These are phyloP conservation scores for Zaprionus bogoriensis DNA, from an alignment of 2,888 invertebrate genomes.

Conservation along the genomic window DNA sequence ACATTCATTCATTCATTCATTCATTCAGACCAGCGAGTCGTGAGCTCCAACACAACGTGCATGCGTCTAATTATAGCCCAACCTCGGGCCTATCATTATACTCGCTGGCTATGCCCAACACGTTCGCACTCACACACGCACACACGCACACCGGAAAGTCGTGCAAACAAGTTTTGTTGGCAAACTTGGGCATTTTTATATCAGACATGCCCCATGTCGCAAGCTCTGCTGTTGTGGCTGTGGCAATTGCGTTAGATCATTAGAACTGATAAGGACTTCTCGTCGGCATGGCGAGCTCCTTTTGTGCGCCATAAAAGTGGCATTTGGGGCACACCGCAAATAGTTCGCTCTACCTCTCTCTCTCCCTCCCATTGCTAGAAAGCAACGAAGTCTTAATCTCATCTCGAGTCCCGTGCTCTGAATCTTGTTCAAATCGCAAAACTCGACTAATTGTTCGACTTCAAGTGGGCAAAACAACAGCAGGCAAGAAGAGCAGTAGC, in stretches of 20 bases:
- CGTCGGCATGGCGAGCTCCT: too few relatives aligned
- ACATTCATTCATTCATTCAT: too few relatives aligned
- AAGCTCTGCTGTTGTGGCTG: slow-evolving; percentile 4
- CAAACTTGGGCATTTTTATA: slow-evolving; percentile 58
- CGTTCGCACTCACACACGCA: slow-evolving; percentile 21
- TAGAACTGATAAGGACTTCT: slow-evolving; percentile 54
- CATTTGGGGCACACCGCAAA: slow-evolving; percentile 16
- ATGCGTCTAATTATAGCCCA: slow-evolving; percentile 67
- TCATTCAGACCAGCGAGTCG: not conserved
- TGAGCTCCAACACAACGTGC: slow-evolving; percentile 9
- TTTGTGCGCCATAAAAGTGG: slow-evolving; percentile 16
- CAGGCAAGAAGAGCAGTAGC: not conserved
- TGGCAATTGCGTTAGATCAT: slow-evolving; percentile 55
- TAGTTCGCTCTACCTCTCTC: slow-evolving; percentile 11
- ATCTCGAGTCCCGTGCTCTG: not conserved
- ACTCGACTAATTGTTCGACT: slow-evolving; percentile 5
- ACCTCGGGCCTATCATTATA: slow-evolving; percentile 39
- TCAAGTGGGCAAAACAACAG: not conserved
- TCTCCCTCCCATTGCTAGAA: not conserved
- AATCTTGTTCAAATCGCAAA: slow-evolving; percentile 1
- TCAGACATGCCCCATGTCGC: slow-evolving; percentile 16
- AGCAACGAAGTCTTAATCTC: too few relatives aligned
- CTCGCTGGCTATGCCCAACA: slow-evolving; percentile 39
- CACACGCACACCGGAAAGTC: slow-evolving; percentile 35
- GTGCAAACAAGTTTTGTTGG: slow-evolving; percentile 66